A percentile compares a stretch with the other conserved stretches of the same genome.
phyloP scores from a whole-genome alignment of 2,113 vertebrate species.

The Scalopus aquaticus region DNA sequence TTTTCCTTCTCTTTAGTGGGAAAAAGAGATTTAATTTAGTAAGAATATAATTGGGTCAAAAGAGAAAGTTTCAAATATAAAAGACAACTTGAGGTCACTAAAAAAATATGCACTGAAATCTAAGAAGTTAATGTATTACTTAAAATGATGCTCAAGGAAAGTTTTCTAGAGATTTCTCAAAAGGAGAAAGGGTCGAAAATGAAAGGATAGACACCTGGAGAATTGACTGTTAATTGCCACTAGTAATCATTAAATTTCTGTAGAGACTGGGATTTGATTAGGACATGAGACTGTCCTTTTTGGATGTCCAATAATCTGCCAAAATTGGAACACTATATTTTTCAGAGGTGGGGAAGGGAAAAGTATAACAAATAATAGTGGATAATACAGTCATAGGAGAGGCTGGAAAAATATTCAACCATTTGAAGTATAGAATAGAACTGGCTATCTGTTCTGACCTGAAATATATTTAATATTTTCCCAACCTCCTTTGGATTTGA shows the following conservation, averaged over 20 bases:
- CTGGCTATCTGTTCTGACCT: background rate
- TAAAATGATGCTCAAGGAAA: background rate
- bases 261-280: background rate
- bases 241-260: background rate
- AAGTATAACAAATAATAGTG: background rate
- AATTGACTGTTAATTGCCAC: background rate
- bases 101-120: background rate
- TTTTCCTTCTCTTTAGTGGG: background rate
- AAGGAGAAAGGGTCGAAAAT: background rate
- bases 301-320: background rate
- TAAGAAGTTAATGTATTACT: background rate
- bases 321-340: background rate
- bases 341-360: too few species aligned
- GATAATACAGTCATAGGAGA: background rate
- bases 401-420: background rate
- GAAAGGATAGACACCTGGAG: background rate
- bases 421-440: background rate
- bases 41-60: background rate
- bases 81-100: background rate
- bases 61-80: background rate
- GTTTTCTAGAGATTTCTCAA: background rate
- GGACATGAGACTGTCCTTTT: background rate
- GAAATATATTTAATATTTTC: slow-evolving; percentile 26
- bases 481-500: background rate
- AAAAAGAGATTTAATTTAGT: background rate